These are phyloP conservation scores for Folsomia candida DNA, from an alignment of 2,888 invertebrate species.

Conservation along the genomic window DNA sequence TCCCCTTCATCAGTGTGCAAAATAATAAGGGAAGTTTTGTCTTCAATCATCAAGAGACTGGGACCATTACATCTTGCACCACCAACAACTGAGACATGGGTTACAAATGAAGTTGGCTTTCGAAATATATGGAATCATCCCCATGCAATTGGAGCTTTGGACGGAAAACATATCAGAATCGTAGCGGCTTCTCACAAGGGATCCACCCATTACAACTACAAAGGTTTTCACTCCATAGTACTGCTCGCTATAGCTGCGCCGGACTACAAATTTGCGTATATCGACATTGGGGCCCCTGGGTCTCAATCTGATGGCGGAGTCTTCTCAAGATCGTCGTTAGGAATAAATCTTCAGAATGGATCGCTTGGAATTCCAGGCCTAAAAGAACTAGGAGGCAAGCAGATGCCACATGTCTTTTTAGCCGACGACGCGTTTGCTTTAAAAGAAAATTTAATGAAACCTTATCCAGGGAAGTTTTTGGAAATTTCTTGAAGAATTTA, in stretches of 20 bases:
- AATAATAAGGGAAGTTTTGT: constrained; percentile 11
- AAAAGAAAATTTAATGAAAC: neutral
- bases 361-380: too few relatives aligned
- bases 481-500: constrained; percentile 13
- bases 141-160: constrained; percentile 22
- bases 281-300: constrained; percentile 31
- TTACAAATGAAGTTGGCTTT: constrained; percentile 5
- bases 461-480: neutral
- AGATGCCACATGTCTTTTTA: neutral
- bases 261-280: constrained; percentile 21
- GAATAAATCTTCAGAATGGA: neutral
- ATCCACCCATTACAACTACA: constrained; percentile 27
- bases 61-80: constrained; percentile 1
- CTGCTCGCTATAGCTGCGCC: constrained; percentile 19
- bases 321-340: constrained; percentile 3
- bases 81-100: constrained; percentile 6
- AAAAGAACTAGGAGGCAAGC: neutral
- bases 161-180: constrained; percentile 30
- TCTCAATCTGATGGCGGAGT: constrained; percentile 29
- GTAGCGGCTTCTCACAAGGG: constrained; percentile 8
- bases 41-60: neutral
- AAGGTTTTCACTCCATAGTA: constrained; percentile 20
- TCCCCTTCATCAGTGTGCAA: constrained; percentile 15
- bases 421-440: neutral
- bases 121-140: constrained; percentile 24